Evolutionary conservation across 2,888 invertebrate genomes (phyloP), one percentile per base, ranked within the genome.

Genomic region (Rhyacophila evoluta): DNA sequence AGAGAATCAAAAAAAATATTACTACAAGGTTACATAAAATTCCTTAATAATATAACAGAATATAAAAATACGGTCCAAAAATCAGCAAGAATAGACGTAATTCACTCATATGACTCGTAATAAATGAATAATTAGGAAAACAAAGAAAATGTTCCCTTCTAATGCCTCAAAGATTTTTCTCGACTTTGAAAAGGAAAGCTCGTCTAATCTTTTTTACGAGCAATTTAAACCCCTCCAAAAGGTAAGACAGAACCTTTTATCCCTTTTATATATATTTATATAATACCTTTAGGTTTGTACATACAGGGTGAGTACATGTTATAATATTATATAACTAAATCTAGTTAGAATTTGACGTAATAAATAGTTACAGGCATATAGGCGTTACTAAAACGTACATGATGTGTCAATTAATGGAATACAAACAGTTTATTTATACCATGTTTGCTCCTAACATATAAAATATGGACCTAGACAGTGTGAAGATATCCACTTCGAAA

Each of bases 211-310:
- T 55, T 55, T 55, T 55, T 19, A 55, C 55, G 55, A 55, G 55
- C 55, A 55, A 55, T 55, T 55, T 55, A 55, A 55, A 55, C 15
- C 55, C 55, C 55, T 55, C 55, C 55, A 19, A 55, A 55, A 55
- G 55, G 55, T 55, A 55, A 55, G 19, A 55, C 55, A 55, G 55
- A 55, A 55, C 55, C 55, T 55, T 55, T 25, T 55, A 55, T 55
- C 55, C 55, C 19, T 19, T 55, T 55, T 55, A 55, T 19, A 55
- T 55, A 55, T 19, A 55, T 55, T 55, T 55, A 55, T 55, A 55
- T 19, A 55, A 25, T 55, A 25, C 55, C 55, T 55, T 8, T 55
- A 25, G 5, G 19, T 55, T 8, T 55, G 19, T 12, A 55, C 25
- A 19, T 19, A 55, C 55, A 55, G 25, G 55, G 19, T 55, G 55